Conservation (phyloP, 2,888 invertebrate genomes). For the Aleiodes alternator region DNA sequence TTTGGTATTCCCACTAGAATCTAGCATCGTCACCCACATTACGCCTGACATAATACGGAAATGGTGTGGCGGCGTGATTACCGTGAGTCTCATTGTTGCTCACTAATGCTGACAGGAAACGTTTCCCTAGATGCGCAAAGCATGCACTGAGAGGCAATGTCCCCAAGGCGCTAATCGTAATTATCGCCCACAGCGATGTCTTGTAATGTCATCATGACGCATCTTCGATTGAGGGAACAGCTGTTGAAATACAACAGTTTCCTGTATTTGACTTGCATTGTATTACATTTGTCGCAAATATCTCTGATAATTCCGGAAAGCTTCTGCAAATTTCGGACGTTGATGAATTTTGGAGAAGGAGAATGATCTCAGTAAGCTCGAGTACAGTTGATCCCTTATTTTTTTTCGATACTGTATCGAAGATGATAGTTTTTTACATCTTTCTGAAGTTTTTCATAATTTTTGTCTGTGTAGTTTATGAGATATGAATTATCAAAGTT, state of each 20-base stretch:
- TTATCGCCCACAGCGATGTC: slow-evolving; percentile 43
- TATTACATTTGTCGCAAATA: neutral
- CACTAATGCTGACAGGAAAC: slow-evolving; percentile 42
- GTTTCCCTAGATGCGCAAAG: slow-evolving; percentile 42
- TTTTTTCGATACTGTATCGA: too few relatives aligned
- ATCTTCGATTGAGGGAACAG: slow-evolving; percentile 19
- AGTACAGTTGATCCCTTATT: too few relatives aligned
- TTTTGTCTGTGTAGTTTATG: too few relatives aligned
- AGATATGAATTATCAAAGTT: too few relatives aligned
- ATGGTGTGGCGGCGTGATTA: slow-evolving; percentile 43
- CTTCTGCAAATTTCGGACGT: too few relatives aligned
- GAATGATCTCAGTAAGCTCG: too few relatives aligned
- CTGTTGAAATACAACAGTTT: neutral
- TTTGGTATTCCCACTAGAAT: slow-evolving; percentile 30
- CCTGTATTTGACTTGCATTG: slow-evolving; percentile 15
- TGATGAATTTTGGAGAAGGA: too few relatives aligned
- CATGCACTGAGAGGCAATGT: slow-evolving; percentile 40
- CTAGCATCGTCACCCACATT: slow-evolving; percentile 41
- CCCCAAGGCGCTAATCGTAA: slow-evolving; percentile 45
- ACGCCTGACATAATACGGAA: slow-evolving; percentile 41
- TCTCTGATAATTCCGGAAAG: too few relatives aligned
- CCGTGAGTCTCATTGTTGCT: slow-evolving; percentile 45
- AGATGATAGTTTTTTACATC: too few relatives aligned
- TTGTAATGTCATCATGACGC: slow-evolving; percentile 34
- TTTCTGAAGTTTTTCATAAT: too few relatives aligned